Evolutionary conservation across 2,113 vertebrate species (phyloP), one percentile per base, ranked within the genome.

Genomic region (Paradoxurus hermaphroditus): DNA sequence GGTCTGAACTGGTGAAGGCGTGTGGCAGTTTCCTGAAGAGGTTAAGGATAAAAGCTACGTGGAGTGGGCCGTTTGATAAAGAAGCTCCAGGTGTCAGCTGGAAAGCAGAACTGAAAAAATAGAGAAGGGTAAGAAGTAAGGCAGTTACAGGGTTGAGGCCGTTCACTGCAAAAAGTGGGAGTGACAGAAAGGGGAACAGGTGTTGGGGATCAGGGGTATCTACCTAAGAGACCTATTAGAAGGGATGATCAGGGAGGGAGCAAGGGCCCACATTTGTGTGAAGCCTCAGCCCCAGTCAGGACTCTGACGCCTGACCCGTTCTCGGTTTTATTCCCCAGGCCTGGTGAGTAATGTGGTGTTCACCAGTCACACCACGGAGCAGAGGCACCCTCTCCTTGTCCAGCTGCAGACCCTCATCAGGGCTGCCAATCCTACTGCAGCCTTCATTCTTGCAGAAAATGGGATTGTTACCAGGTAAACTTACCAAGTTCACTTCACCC

Each of bases 331-430:
- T 98, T 75, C 31, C 96, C 27, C 98, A 99, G 99, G 99, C 5
- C 95, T 99, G 84, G 99, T 99, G 98, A 99, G 99, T 96, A 99
- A 99, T 0, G 99, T 99, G 90, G 98, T 99, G 86, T 99, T 99
- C 97, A 99, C 99, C 3, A 99, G 99, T 41, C 99, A 99, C n/a
- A 98, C 99, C 4, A 86, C 93, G 0, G 99, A 99, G 77, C 99
- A 99, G 98, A 99, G 99, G 73, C 99, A 99, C 94, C 99, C 99
- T 0, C 99, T 99, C 78, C 98, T 99, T 1, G 95, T 99, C 97
- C 99, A 99, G 95, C 98, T 99, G 86, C 99, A 99, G 98, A 99
- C 98, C 98, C 98, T 99, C 90, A 99, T 99, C 97, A 99, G 99
- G 91, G 99, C 99, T 7, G 99, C 99, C 96, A 99, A 99, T 91